Conservation (phyloP, 2,113 vertebrate genomes). For the Pycnonotus jocosus region DNA sequence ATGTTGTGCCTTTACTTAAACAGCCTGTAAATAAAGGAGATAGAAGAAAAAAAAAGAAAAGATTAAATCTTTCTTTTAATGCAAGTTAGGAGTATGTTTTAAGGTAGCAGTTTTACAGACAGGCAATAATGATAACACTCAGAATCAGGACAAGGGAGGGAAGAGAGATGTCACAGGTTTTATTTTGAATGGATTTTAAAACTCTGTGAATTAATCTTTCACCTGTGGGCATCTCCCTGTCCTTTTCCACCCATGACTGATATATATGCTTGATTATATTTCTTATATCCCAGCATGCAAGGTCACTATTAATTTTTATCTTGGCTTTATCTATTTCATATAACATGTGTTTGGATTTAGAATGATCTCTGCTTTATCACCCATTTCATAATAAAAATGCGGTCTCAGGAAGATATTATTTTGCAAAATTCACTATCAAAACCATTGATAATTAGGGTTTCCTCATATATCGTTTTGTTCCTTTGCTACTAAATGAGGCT, state of each 20-base stretch:
- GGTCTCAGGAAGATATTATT: slow-evolving; percentile 32
- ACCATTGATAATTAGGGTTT: slow-evolving; percentile 56
- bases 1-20: not conserved
- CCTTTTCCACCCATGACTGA: not conserved
- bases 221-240: not conserved
- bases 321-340: slow-evolving; percentile 34
- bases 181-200: slow-evolving; percentile 34
- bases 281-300: not conserved
- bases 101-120: not conserved
- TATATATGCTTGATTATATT: slow-evolving; percentile 22
- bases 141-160: not conserved
- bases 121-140: not conserved
- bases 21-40: not conserved
- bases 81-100: not conserved
- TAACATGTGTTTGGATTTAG: slow-evolving; percentile 37
- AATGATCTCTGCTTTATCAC: slow-evolving; percentile 59
- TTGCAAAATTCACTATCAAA: slow-evolving; percentile 48
- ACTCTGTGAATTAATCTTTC: slow-evolving; percentile 24
- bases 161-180: not conserved
- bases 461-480: slow-evolving; percentile 14
- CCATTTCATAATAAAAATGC: slow-evolving; percentile 50
- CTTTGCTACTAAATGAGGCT: not conserved
- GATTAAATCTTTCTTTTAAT: not conserved
- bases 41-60: not conserved
- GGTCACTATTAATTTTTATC: slow-evolving; percentile 60